Base-by-base conservation (phyloP, 2,113 vertebrate genomes). In the Carassius auratus region DNA sequence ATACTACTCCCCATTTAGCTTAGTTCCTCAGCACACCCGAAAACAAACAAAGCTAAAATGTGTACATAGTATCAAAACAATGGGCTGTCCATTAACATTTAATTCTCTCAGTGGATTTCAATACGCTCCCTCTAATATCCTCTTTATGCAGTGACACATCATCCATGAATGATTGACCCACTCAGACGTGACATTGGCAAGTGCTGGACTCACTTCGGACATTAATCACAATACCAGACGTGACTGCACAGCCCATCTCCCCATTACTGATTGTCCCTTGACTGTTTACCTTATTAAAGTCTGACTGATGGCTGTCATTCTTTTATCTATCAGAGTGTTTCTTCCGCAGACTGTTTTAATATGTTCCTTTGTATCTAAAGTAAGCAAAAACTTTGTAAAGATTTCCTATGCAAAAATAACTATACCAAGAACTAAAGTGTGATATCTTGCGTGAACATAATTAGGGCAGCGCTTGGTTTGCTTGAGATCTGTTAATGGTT, bases 211-310 rank as follows among this genome's bases (percentile, higher is more conserved):
- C 89, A 91, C 90, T 92, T 93, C 87, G 91, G 92, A 83, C 90
- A 95, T 95, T 94, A 95, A 94, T 92, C 50, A 74, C 87, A 36
- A 26, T 50, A 75, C 38, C 42, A 83, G 81, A 89, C 89, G 85
- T 90, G 89, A 87, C 88, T 79, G 45, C 87, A 23, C 86, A 86
- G 84, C 88, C 90, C 77, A 90, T 87, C 82, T 85, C 36, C 85
- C 89, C 90, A 90, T 94, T 93, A 94, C 92, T 94, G 66, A 93
- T 94, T 94, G 71, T 86, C 90, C 83, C 74, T 2, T 81, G 78
- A 42, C 74, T 93, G 92, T 93, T 93, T 92, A 77, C 90, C 90
- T 93, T 93, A 90, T 91, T 92, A 89, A 83, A 69, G 66, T 69
- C 76, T 90, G 84, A 90, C 89, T 57, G 73, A 89, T 90, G 68